Percentiles rank a stretch among this genome's conserved stretches.
phyloP scores from a whole-genome alignment of 2,797 vertebrate genomes.

The Chloroceryle amazona region DNA sequence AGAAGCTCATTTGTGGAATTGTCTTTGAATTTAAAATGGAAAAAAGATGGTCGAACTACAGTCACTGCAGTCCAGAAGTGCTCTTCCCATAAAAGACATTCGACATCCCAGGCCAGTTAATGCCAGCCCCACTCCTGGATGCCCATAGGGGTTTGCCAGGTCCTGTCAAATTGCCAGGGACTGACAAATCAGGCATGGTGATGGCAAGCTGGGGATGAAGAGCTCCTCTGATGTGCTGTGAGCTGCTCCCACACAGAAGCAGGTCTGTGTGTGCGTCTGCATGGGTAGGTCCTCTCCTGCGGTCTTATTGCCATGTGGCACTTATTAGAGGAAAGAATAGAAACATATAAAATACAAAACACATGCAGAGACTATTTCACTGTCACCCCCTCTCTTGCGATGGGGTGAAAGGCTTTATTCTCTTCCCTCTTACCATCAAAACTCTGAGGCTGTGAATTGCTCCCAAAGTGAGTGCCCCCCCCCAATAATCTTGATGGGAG shows the following conservation, averaged over 20 bases:
- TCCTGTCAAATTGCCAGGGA: not conserved
- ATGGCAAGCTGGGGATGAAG: not conserved
- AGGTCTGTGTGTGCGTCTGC: not conserved
- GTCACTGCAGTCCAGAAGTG: not conserved
- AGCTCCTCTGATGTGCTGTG: not conserved
- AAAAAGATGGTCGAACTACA: slow-evolving; percentile 11
- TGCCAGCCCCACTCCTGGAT: slow-evolving; percentile 11
- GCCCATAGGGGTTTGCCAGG: not conserved
- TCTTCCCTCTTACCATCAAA: not conserved
- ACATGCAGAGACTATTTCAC: not conserved
- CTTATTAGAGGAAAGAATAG: not conserved
- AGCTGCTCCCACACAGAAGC: not conserved
- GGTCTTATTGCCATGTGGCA: not conserved
- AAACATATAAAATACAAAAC: not conserved
- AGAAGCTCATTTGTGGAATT: slow-evolving; percentile 64
- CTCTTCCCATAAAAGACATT: not conserved
- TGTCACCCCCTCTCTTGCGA: not conserved
- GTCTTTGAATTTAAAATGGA: slow-evolving; percentile 62
- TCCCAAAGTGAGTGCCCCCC: not conserved
- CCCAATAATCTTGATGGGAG: not conserved
- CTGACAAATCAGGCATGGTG: not conserved
- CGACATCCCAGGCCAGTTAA: not conserved
- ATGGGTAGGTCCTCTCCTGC: not conserved
- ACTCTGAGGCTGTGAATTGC: not conserved
- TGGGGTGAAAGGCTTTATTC: not conserved